Evolutionary conservation across 2,797 vertebrate species (phyloP).

Genomic region (Aselliscus stoliczkanus): DNA sequence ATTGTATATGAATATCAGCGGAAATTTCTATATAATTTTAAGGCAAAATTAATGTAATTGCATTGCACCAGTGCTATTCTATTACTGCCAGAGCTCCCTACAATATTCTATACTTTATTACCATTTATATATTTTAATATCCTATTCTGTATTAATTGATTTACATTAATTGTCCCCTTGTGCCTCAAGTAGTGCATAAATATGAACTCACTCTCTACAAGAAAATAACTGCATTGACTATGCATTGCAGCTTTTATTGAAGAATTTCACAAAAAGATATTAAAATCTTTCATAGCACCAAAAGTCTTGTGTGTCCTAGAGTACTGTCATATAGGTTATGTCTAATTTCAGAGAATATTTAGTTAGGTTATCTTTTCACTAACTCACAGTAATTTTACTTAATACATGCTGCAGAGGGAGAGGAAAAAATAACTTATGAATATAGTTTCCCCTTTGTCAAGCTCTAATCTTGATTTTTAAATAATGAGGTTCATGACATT

Average conservation of each 20-base stretch:
- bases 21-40: slow-evolving; percentile 3
- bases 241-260: neutral
- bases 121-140: slow-evolving; percentile 22
- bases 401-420: neutral
- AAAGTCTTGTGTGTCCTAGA: neutral
- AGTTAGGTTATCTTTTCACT: neutral
- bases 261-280: slow-evolving; percentile 1
- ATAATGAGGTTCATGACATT: neutral
- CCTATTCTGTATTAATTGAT: slow-evolving; percentile 19
- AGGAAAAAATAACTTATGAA: neutral
- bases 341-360: slow-evolving; percentile 1
- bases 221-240: neutral
- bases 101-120: slow-evolving; percentile 20
- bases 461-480: neutral
- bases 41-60: slow-evolving; percentile 11
- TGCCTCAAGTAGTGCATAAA: neutral
- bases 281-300: slow-evolving; percentile 25
- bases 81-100: neutral
- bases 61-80: neutral
- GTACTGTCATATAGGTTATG: neutral
- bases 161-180: neutral
- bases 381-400: neutral
- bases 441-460: neutral
- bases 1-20: neutral
- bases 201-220: neutral